Evolutionary conservation across 2,113 vertebrate species (phyloP).

Genomic region (Poecilia latipinna): DNA sequence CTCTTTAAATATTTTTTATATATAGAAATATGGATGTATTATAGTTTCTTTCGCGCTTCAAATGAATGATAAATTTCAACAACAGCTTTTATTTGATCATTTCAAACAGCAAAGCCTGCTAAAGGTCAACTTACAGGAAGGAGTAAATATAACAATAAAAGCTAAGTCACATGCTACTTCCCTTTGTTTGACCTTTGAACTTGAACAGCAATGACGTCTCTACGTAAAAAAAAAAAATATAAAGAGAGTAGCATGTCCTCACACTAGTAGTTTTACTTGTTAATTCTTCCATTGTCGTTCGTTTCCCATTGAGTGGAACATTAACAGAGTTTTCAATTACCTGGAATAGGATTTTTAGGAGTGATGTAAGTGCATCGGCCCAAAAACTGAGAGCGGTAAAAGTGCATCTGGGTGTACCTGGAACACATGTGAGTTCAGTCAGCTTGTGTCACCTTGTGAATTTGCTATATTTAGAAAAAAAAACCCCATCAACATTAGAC

Average conservation of each 20-base stretch:
- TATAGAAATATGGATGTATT: not conserved
- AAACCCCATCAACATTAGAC: not conserved
- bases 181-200: too few species aligned
- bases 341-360: conserved; percentile 16
- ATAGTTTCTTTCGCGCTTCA: too few species aligned
- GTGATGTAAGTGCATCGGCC: conserved; percentile 70
- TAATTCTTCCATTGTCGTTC: not conserved
- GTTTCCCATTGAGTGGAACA: not conserved
- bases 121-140: not conserved
- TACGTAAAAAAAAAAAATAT: not conserved
- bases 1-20: not conserved
- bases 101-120: too few species aligned
- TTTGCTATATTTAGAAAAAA: not conserved
- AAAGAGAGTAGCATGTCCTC: too few species aligned
- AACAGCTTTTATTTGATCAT: too few species aligned
- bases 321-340: conserved; percentile 29
- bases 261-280: not conserved
- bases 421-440: conserved; percentile 16
- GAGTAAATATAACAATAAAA: not conserved
- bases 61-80: too few species aligned
- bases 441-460: not conserved
- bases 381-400: conserved; percentile 44
- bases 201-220: not conserved
- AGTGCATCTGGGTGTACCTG: conserved; percentile 57
- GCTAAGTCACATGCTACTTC: not conserved